Percentiles rank a stretch among this genome's conserved stretches.
These are phyloP conservation scores for Colaptes auratus DNA, from an alignment of 2,113 vertebrate genomes.

Conservation along the genomic window DNA sequence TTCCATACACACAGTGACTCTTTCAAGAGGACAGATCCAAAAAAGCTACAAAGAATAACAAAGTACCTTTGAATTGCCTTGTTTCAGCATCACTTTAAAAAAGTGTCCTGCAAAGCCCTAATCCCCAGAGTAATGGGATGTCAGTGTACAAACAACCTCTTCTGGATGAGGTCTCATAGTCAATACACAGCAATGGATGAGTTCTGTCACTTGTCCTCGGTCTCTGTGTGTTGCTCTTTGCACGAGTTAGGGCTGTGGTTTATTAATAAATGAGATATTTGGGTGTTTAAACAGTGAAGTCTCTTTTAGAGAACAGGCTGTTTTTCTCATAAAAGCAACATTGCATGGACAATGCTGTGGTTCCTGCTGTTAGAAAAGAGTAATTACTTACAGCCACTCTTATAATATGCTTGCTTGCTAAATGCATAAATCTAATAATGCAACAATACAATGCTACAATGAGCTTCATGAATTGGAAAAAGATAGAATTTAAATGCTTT, in stretches of 20 bases:
- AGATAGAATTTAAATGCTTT: conserved; percentile 74
- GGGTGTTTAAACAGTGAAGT: conserved; percentile 22
- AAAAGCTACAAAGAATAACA: background rate
- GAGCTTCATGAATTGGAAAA: conserved; percentile 75
- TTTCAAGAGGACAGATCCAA: background rate
- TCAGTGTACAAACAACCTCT: background rate
- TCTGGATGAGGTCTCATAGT: background rate
- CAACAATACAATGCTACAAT: conserved; percentile 71
- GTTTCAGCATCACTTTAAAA: background rate
- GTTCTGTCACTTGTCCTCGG: background rate
- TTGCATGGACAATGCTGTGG: conserved; percentile 65
- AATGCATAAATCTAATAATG: conserved; percentile 78
- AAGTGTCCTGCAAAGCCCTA: background rate
- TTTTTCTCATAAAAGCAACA: conserved; percentile 66
- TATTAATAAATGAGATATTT: conserved; percentile 41
- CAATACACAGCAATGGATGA: background rate
- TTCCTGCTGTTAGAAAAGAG: conserved; percentile 70
- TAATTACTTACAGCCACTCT: conserved; percentile 71
- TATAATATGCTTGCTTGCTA: conserved; percentile 69
- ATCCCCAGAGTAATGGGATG: background rate
- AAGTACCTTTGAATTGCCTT: background rate
- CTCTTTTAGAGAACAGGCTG: conserved; percentile 10
- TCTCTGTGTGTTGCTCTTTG: background rate
- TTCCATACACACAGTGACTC: background rate
- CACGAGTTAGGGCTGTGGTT: background rate